Evolutionary conservation across 2,113 vertebrate genomes (phyloP).

Genomic region (Willisornis vidua): DNA sequence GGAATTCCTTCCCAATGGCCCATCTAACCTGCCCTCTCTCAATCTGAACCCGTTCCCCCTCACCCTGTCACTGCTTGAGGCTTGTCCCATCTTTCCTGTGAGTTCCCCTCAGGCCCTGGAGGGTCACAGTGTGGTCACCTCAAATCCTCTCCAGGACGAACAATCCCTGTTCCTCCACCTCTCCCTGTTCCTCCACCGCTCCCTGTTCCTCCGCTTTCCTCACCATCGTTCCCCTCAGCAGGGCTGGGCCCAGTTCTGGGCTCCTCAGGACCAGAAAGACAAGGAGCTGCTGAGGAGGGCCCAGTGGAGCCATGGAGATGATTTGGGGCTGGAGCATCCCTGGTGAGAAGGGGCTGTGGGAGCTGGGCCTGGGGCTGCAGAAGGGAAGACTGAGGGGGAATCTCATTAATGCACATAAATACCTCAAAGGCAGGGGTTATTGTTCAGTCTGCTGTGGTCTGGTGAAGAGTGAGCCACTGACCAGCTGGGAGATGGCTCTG

Average conservation of each 20-base stretch:
- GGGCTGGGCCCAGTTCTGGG: rapidly evolving
- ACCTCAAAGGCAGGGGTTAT: neutral
- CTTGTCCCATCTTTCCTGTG: neutral
- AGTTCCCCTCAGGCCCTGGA: neutral
- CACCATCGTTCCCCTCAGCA: rapidly evolving
- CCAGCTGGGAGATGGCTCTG: neutral
- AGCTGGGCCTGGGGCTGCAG: neutral
- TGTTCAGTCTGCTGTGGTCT: neutral
- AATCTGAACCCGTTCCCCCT: neutral
- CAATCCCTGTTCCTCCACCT: neutral
- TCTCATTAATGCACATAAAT: neutral
- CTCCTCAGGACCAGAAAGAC: neutral
- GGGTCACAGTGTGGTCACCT: rapidly evolving
- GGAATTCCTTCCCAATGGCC: neutral
- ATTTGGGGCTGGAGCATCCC: neutral
- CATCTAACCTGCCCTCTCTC: neutral
- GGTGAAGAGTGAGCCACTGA: neutral
- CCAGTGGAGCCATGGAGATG: rapidly evolving
- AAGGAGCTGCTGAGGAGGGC: neutral
- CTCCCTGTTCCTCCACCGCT: neutral
- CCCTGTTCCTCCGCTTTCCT: neutral
- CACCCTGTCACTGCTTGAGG: neutral
- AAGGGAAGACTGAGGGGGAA: neutral
- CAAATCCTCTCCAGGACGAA: neutral
- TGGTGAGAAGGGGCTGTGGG: neutral